phyloP scores from a whole-genome alignment of 2,113 vertebrate genomes.

The Numenius arquata region DNA sequence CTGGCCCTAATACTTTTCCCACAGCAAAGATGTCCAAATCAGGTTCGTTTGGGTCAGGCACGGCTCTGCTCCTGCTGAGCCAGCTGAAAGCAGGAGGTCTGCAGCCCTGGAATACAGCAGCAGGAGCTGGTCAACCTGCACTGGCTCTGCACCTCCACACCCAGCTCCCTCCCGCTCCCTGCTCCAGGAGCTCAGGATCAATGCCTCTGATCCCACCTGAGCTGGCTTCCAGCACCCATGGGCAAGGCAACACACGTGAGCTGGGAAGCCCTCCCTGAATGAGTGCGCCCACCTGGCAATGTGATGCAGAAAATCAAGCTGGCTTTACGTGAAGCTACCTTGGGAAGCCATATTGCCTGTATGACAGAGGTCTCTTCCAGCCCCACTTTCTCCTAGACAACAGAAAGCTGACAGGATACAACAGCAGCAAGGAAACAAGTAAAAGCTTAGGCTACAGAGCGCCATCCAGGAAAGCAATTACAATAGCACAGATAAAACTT shows the following conservation, averaged over 20 bases:
- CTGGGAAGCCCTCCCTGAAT: neutral
- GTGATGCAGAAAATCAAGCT: neutral
- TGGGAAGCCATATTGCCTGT: neutral
- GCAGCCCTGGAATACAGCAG: neutral
- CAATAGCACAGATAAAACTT: neutral
- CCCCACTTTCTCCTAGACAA: neutral
- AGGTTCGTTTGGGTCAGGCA: neutral
- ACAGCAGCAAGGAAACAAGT: neutral
- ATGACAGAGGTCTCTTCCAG: neutral
- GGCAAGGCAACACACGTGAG: fast-evolving
- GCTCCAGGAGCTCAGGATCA: neutral
- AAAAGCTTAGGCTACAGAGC: neutral
- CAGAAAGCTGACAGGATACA: neutral
- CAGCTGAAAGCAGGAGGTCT: neutral
- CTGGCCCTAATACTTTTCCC: neutral
- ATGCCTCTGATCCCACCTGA: neutral
- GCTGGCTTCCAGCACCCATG: neutral
- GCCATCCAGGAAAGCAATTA: neutral
- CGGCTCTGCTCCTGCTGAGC: neutral
- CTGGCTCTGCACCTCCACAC: fast-evolving
- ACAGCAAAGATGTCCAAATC: neutral
- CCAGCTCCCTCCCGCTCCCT: neutral
- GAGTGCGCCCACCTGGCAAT: fast-evolving
- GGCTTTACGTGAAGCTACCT: neutral
- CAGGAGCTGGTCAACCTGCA: neutral